Conservation (phyloP, 92 coral and sea anemone species). For the Palythoa grandis region DNA sequence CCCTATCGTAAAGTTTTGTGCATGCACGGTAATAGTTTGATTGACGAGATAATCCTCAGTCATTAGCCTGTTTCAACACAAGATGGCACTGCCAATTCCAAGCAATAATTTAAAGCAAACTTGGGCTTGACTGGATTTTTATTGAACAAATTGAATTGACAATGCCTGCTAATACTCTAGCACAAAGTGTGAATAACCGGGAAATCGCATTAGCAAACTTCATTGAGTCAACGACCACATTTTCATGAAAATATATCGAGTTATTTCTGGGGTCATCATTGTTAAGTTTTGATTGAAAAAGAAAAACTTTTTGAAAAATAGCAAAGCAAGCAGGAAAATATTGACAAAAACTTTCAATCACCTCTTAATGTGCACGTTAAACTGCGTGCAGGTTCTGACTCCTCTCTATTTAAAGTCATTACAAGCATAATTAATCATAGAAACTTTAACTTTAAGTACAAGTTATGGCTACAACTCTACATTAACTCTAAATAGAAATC, state of each 20-base stretch:
- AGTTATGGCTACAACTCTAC: background rate
- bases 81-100: conserved; percentile 13
- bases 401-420: background rate
- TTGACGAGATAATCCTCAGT: conserved; percentile 78
- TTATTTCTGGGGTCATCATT: background rate
- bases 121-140: conserved; percentile 29
- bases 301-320: conserved; percentile 61
- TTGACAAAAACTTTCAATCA: conserved; percentile 51
- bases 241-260: conserved; percentile 37
- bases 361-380: conserved; percentile 39
- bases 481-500: conserved; percentile 4
- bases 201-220: conserved; percentile 57
- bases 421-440: conserved; percentile 18
- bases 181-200: conserved; percentile 42
- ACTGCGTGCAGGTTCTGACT: conserved; percentile 32
- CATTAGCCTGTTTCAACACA: conserved; percentile 38
- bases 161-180: conserved; percentile 31
- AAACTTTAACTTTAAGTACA: conserved; percentile 22
- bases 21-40: conserved; percentile 45
- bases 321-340: conserved; percentile 59
- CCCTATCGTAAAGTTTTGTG: conserved; percentile 2
- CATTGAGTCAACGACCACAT: conserved; percentile 15
- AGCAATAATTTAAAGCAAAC: conserved; percentile 41
- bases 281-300: conserved; percentile 54
- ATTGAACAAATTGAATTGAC: conserved; percentile 43